phyloP scores from a whole-genome alignment of 1,140 invertebrate species.

The Zaprionus capensis region DNA sequence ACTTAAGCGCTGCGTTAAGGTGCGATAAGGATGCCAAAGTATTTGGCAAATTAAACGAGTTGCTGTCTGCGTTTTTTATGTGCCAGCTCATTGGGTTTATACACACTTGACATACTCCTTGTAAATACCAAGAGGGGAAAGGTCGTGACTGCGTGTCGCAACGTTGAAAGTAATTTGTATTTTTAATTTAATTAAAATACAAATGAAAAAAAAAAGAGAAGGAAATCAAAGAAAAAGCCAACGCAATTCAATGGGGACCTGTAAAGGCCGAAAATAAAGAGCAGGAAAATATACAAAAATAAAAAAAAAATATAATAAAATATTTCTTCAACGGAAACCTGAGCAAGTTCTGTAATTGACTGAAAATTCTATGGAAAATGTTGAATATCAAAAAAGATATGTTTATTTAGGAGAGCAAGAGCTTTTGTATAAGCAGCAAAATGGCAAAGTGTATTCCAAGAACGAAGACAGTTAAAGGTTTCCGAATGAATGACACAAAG shows the following conservation, averaged over 20 bases:
- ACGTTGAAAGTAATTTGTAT: constrained; percentile 55
- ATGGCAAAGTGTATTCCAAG: neutral
- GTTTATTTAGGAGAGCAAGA: neutral
- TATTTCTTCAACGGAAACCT: constrained; percentile 11
- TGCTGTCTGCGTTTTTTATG: constrained; percentile 44
- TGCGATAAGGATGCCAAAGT: constrained; percentile 70
- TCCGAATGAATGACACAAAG: neutral
- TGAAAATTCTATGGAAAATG: constrained; percentile 15
- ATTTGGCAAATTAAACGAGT: constrained; percentile 71
- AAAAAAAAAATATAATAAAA: too few relatives aligned
- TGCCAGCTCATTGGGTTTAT: constrained; percentile 49
- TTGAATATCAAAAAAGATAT: neutral
- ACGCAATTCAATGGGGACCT: constrained; percentile 30
- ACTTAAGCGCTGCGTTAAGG: constrained; percentile 73
- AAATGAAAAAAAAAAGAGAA: constrained; percentile 43
- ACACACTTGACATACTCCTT: constrained; percentile 8
- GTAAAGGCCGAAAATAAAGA: constrained; percentile 22
- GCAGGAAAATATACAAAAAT: neutral
- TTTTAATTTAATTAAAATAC: constrained; percentile 67
- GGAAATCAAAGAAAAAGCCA: constrained; percentile 39
- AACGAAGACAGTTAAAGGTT: neutral
- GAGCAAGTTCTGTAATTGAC: constrained; percentile 22
- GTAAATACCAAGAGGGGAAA: neutral
- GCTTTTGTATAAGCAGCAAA: too few relatives aligned
- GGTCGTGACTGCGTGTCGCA: constrained; percentile 8